phyloP scores from a whole-genome alignment of 2,113 vertebrate genomes.

The Junco hyemalis region DNA sequence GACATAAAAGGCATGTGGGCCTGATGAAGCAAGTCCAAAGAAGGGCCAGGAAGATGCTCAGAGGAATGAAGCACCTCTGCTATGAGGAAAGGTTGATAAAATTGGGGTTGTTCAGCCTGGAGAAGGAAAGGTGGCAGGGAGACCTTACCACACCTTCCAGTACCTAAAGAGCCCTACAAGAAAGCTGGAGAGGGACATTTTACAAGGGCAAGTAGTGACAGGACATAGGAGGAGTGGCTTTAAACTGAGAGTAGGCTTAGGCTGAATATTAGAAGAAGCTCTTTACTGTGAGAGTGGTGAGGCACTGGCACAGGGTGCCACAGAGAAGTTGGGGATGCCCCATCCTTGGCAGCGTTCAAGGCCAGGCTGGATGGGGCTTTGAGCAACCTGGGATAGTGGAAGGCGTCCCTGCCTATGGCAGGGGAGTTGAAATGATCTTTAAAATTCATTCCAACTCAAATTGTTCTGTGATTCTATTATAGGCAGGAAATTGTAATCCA shows the following conservation, averaged over 20 bases:
- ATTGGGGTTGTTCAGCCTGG: not conserved
- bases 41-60: not conserved
- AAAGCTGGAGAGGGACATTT: not conserved
- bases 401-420: not conserved
- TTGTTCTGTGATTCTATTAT: not conserved
- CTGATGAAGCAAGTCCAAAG: not conserved
- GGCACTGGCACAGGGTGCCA: not conserved
- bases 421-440: not conserved
- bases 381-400: not conserved
- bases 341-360: not conserved
- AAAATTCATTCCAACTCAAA: not conserved
- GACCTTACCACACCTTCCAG: not conserved
- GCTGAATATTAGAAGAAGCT: not conserved
- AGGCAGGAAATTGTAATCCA: not conserved
- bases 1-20: accelerated
- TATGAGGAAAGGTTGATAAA: not conserved
- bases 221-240: not conserved
- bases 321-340: not conserved
- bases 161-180: not conserved
- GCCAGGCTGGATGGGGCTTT: not conserved
- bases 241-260: not conserved
- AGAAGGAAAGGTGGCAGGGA: not conserved
- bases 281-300: not conserved
- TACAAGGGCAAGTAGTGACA: not conserved
- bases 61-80: not conserved